Conservation (phyloP, 1,140 invertebrate species). For the Lordiphosa mommai region DNA sequence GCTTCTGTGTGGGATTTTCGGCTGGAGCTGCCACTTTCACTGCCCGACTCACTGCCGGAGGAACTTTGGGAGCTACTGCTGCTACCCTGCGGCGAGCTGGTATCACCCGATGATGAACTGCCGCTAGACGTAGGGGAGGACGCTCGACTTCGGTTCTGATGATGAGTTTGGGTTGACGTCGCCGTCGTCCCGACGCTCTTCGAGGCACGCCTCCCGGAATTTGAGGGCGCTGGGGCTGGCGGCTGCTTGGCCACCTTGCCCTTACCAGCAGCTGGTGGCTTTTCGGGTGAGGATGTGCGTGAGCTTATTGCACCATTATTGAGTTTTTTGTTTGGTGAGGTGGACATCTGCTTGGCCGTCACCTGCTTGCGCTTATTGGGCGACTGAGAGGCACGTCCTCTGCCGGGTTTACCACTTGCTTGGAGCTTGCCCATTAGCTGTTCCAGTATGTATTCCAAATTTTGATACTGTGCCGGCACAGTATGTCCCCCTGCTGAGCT, state of each 20-base stretch:
- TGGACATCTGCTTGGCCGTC: conserved; percentile 11
- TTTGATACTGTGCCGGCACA: conserved; percentile 75
- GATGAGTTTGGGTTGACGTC: conserved; percentile 49
- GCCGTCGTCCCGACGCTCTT: conserved; percentile 57
- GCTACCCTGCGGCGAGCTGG: conserved; percentile 54
- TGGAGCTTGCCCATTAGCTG: conserved; percentile 65
- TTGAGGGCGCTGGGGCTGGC: conserved; percentile 34
- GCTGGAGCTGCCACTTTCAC: conserved; percentile 37
- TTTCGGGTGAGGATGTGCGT: conserved; percentile 43
- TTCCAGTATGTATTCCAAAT: conserved; percentile 65
- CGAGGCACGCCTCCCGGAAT: conserved; percentile 71
- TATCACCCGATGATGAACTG: conserved; percentile 71
- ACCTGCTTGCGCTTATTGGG: conserved; percentile 63
- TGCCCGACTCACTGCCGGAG: conserved; percentile 54
- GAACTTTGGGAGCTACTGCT: conserved; percentile 36
- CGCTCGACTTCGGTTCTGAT: conserved; percentile 25
- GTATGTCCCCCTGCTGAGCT: conserved; percentile 80
- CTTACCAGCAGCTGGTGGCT: conserved; percentile 26
- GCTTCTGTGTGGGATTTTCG: conserved; percentile 18
- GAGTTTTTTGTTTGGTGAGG: conserved; percentile 68
- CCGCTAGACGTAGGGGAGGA: conserved; percentile 69
- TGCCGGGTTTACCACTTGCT: conserved; percentile 32
- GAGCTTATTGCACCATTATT: conserved; percentile 66
- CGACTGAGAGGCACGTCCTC: conserved; percentile 56
- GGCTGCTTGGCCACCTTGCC: conserved; percentile 21